Conservation (phyloP, 2,113 vertebrate species). For the Struthio camelus region DNA sequence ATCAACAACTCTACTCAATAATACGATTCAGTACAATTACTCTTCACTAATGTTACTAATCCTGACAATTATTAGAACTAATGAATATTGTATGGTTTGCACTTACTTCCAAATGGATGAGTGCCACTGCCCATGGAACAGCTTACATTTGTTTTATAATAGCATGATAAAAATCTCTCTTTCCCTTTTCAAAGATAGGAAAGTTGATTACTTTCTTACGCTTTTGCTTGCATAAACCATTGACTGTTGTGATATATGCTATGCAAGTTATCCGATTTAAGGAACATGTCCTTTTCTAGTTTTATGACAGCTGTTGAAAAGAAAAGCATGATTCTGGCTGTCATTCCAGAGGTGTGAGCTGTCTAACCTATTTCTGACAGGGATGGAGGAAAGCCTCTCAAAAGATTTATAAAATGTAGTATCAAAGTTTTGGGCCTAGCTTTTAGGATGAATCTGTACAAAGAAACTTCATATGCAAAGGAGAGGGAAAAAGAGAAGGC, state of each 20-base stretch:
- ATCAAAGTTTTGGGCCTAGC: background rate
- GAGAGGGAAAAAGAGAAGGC: background rate
- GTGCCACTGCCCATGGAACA: background rate
- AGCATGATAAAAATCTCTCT: background rate
- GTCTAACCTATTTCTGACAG: background rate
- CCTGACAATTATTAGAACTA: background rate
- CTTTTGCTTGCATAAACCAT: background rate
- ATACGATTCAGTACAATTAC: background rate
- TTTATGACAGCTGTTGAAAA: background rate
- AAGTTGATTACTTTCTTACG: background rate
- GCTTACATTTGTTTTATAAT: background rate
- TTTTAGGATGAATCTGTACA: background rate
- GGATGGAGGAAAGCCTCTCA: background rate
- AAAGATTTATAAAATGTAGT: background rate
- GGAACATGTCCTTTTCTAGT: background rate
- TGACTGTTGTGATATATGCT: background rate
- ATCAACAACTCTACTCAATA: slow-evolving; percentile 25
- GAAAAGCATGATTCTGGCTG: background rate
- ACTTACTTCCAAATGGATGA: background rate
- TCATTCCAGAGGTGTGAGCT: background rate
- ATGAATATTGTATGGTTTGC: background rate
- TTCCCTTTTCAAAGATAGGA: background rate
- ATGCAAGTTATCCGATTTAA: background rate
- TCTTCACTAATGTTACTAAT: slow-evolving; percentile 10
- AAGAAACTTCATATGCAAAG: background rate